A percentile compares a stretch with the other conserved stretches of the same genome.
Conservation (phyloP, 2,113 vertebrate species). For the Hippoglossus stenolepis region DNA sequence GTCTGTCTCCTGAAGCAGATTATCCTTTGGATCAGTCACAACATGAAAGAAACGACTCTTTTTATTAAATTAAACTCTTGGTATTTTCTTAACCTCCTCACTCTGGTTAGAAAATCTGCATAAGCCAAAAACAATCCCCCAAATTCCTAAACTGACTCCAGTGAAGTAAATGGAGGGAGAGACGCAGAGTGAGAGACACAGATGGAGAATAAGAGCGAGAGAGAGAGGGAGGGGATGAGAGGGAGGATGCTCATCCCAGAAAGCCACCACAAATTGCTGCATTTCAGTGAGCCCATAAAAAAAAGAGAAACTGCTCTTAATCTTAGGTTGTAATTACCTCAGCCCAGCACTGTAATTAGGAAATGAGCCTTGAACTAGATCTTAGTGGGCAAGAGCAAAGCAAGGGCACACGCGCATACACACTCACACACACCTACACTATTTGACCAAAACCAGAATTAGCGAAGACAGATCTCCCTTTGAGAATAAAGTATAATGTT, state of each 20-base stretch:
- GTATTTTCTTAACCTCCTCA: constrained; percentile 13
- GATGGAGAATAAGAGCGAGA: constrained; percentile 14
- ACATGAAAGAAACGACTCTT: not conserved
- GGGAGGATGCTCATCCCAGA: constrained; percentile 71
- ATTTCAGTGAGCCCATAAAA: constrained; percentile 77
- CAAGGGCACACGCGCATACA: constrained; percentile 20
- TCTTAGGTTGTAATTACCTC: constrained; percentile 85
- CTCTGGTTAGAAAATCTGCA: constrained; percentile 35
- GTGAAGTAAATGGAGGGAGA: constrained; percentile 26
- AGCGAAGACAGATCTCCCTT: constrained; percentile 19
- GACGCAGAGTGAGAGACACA: constrained; percentile 22
- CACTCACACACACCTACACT: not conserved
- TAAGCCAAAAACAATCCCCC: constrained; percentile 47
- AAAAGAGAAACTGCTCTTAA: constrained; percentile 78
- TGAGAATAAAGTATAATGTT: constrained; percentile 55
- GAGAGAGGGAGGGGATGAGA: constrained; percentile 37
- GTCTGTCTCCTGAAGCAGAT: constrained; percentile 8
- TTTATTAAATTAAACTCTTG: not conserved
- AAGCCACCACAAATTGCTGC: constrained; percentile 79
- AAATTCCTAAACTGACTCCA: constrained; percentile 46
- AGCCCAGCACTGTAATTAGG: constrained; percentile 81
- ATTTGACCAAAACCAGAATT: constrained; percentile 54
- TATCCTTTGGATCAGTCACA: not conserved
- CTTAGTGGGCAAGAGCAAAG: constrained; percentile 52
- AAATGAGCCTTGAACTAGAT: constrained; percentile 79